Evolutionary conservation across 2,113 vertebrate species (phyloP).

Genomic region (Synchiropus splendidus): DNA sequence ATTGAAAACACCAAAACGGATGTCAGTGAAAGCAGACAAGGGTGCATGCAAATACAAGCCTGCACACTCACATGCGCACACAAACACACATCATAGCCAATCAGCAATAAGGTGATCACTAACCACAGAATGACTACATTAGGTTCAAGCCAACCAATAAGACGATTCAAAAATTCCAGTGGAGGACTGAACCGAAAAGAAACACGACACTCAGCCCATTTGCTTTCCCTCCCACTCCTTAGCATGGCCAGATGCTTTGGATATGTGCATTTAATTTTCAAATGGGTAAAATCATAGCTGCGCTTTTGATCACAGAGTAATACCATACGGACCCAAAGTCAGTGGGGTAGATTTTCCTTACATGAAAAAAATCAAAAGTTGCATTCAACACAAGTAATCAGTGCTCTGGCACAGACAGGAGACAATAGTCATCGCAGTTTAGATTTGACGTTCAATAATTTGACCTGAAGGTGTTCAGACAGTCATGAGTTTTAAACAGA

Average conservation of each 20-base stretch:
- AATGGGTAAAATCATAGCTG: slow-evolving; percentile 32
- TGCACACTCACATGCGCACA: slow-evolving; percentile 7
- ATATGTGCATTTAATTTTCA: slow-evolving; percentile 49
- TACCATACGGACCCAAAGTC: slow-evolving; percentile 23
- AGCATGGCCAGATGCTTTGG: slow-evolving; percentile 52
- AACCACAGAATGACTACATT: slow-evolving; percentile 43
- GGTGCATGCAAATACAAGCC: slow-evolving; percentile 7
- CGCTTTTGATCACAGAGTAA: slow-evolving; percentile 51
- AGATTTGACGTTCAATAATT: background rate
- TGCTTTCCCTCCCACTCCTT: slow-evolving; percentile 20
- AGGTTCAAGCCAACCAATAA: slow-evolving; percentile 21
- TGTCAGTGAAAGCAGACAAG: slow-evolving; percentile 13
- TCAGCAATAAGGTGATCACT: slow-evolving; percentile 35
- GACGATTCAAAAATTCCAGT: slow-evolving; percentile 29
- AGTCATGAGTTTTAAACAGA: background rate
- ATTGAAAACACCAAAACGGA: background rate
- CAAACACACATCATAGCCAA: slow-evolving; percentile 34
- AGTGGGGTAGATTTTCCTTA: slow-evolving; percentile 27
- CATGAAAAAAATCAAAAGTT: slow-evolving; percentile 9
- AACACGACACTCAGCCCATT: slow-evolving; percentile 47
- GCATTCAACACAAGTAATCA: slow-evolving; percentile 24
- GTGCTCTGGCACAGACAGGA: slow-evolving; percentile 13
- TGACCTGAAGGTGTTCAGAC: too few relatives aligned
- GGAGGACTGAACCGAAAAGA: slow-evolving; percentile 45
- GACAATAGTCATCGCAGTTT: background rate